phyloP scores from a whole-genome alignment of 2,113 vertebrate genomes.

The Candoia aspera region DNA sequence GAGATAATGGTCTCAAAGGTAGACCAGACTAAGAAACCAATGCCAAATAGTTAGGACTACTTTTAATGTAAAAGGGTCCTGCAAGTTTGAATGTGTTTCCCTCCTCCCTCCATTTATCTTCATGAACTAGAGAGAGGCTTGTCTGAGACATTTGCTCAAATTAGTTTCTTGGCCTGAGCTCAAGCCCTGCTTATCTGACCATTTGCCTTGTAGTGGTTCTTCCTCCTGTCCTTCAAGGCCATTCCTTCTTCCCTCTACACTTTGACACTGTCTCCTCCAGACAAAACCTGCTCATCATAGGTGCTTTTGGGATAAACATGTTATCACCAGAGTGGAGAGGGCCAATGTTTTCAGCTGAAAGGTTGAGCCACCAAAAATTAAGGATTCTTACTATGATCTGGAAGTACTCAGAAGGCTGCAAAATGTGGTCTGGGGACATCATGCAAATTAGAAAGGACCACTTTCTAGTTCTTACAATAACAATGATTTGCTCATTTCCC shows the following conservation, averaged over 20 bases:
- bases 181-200: not conserved
- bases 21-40: not conserved
- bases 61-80: not conserved
- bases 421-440: not conserved
- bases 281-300: not conserved
- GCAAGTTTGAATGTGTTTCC: not conserved
- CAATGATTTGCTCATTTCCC: not conserved
- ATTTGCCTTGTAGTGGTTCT: not conserved
- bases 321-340: not conserved
- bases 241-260: not conserved
- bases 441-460: not conserved
- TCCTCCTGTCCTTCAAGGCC: not conserved
- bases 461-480: not conserved
- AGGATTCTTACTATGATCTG: not conserved
- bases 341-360: not conserved
- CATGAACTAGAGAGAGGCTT: not conserved
- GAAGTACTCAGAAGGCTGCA: not conserved
- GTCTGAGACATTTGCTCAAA: not conserved
- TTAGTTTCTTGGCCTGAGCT: not conserved
- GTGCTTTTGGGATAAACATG: not conserved
- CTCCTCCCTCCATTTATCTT: not conserved
- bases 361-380: not conserved
- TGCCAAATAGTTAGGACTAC: not conserved
- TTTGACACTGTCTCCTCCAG: not conserved
- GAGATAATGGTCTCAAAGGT: not conserved